phyloP scores from a whole-genome alignment of 1,140 invertebrate genomes.

The Formica selysi region DNA sequence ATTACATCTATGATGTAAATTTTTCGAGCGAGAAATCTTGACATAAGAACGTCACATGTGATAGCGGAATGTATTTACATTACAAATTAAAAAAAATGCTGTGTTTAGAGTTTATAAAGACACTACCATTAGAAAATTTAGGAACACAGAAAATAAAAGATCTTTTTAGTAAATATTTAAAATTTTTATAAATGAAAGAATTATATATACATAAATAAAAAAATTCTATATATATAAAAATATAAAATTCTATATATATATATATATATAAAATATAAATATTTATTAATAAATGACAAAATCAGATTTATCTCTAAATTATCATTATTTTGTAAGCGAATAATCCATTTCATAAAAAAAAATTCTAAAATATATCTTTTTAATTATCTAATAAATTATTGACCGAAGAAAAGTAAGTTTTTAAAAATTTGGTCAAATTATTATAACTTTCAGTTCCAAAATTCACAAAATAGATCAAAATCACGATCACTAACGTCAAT shows the following conservation, averaged over 20 bases:
- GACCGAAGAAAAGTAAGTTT: not conserved
- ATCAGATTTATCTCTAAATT: slow-evolving; percentile 25
- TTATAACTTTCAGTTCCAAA: not conserved
- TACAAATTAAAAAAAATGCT: slow-evolving; percentile 22
- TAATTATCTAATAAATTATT: slow-evolving; percentile 14
- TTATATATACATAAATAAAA: not conserved
- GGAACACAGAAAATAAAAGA: slow-evolving; percentile 12
- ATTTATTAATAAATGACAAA: slow-evolving; percentile 21
- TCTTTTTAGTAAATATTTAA: not conserved
- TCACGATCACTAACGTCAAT: not conserved
- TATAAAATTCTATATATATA: no score
- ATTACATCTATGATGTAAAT: slow-evolving; percentile 38
- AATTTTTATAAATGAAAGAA: not conserved
- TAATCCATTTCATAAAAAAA: not conserved
- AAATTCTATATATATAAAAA: no score
- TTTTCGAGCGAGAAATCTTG: slow-evolving; percentile 1
- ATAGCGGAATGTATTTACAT: slow-evolving; percentile 51
- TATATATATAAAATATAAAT: not conserved
- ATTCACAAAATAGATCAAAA: not conserved
- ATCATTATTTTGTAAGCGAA: not conserved
- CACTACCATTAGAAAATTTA: slow-evolving; percentile 29
- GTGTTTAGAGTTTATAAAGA: not conserved
- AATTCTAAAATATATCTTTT: not conserved
- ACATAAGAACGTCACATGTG: not conserved
- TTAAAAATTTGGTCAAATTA: not conserved